Evolutionary conservation across 2,888 invertebrate genomes (phyloP), one percentile per base, ranked within the genome.

Genomic region (Thereva unica): DNA sequence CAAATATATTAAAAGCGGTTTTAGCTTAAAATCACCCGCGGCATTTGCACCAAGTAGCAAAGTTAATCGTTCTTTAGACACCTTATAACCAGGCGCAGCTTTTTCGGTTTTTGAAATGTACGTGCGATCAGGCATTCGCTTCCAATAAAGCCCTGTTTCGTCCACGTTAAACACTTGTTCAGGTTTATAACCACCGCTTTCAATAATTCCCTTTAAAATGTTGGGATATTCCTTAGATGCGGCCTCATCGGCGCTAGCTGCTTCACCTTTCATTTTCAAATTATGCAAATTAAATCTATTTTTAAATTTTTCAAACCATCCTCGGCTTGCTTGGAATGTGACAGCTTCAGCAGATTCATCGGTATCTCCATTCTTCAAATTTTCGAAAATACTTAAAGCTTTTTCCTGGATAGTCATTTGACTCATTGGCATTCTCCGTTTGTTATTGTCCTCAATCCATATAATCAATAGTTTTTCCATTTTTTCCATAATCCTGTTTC

Each of bases 41-140:
- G 72, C 75, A 70, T 74, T 76, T 34, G 67, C 71, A 69, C 74
- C 72, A 23, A 75, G 68, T 59, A 75, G 55, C 8, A 76, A 69
- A 59, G 75, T 73, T 38, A 75, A 64, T 66, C 73, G 71, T 70
- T 74, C 74, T 69, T 74, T 74, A n/a, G 73, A 67, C 40, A 72
- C 70, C 40, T 71, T 71, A 72, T 53, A 72, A 69, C 71, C 73
- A 66, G 67, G 55, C 50, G 64, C 66, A 47, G 72, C 63, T 68
- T 75, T 75, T 68, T 75, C 73, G 6, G 69, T 69, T 69, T 72
- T 70, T 23, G 73, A 71, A 56, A 75, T 72, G 68, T 69, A 76
- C 45, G 76, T 76, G 57, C 72, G 54, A 34, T 71, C 68, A 41
- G 75, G 74, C 74, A 76, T 73, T 70, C 70, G 71, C 44, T 72